phyloP scores from a whole-genome alignment of 2,113 vertebrate genomes.

The Columbina picui region DNA sequence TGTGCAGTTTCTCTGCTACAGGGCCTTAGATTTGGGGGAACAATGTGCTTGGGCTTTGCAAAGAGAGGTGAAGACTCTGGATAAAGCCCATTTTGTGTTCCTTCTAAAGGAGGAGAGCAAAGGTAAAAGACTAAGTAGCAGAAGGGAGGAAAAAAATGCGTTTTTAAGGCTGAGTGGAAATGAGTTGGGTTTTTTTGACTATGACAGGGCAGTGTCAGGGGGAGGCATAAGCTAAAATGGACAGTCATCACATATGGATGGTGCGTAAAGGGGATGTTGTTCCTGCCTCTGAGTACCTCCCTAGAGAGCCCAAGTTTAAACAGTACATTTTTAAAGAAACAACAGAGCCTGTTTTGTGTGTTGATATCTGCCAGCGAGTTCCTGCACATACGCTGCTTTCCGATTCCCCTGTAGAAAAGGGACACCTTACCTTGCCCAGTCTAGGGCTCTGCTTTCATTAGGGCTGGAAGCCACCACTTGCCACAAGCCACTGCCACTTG shows the following conservation, averaged over 20 bases:
- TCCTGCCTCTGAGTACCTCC: background rate
- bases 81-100: background rate
- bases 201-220: background rate
- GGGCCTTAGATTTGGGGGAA: background rate
- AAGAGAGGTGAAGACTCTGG: background rate
- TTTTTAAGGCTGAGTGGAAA: background rate
- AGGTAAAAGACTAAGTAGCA: background rate
- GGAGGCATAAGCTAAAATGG: background rate
- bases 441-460: background rate
- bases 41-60: background rate
- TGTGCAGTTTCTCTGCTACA: background rate
- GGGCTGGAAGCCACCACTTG: background rate
- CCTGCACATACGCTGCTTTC: background rate
- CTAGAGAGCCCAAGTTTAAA: background rate
- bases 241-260: background rate
- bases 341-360: background rate
- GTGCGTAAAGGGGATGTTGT: background rate
- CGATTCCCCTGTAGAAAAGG: background rate
- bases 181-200: background rate
- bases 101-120: background rate
- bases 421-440: background rate
- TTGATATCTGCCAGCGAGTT: background rate
- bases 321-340: background rate
- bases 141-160: background rate
- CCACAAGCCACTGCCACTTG: background rate